These are phyloP conservation scores for Catharus ustulatus DNA, from an alignment of 2,797 vertebrate species.

Conservation along the genomic window DNA sequence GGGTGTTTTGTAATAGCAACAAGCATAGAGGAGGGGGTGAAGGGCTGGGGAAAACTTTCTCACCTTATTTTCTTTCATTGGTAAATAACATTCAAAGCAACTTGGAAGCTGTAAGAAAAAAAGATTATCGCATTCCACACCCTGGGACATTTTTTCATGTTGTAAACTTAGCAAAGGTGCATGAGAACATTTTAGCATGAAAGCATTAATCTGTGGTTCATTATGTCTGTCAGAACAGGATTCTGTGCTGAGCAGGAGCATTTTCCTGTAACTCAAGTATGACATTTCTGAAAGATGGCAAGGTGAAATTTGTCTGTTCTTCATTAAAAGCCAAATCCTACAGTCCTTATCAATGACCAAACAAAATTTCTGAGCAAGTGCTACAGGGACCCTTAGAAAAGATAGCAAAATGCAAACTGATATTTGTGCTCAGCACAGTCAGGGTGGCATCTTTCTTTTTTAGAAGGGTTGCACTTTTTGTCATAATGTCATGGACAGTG, in stretches of 20 bases:
- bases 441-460: neutral
- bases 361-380: neutral
- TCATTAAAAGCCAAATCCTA: neutral
- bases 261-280: neutral
- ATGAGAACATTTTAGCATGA: constrained; percentile 5
- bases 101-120: neutral
- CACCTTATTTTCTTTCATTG: neutral
- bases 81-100: neutral
- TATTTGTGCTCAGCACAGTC: neutral
- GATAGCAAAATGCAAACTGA: neutral
- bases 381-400: neutral
- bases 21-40: neutral
- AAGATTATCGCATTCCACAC: neutral
- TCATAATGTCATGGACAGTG: neutral
- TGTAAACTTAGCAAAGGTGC: neutral
- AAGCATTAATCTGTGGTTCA: neutral
- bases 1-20: neutral
- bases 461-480: neutral
- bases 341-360: neutral
- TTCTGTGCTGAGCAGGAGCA: neutral
- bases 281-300: neutral
- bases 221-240: constrained; percentile 7
- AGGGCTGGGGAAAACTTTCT: neutral
- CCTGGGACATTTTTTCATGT: neutral
- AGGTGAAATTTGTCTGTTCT: neutral